Percentiles rank a stretch among this genome's conserved stretches.
phyloP scores from a whole-genome alignment of 2,888 invertebrate genomes.

The Spicauda simplicius region DNA sequence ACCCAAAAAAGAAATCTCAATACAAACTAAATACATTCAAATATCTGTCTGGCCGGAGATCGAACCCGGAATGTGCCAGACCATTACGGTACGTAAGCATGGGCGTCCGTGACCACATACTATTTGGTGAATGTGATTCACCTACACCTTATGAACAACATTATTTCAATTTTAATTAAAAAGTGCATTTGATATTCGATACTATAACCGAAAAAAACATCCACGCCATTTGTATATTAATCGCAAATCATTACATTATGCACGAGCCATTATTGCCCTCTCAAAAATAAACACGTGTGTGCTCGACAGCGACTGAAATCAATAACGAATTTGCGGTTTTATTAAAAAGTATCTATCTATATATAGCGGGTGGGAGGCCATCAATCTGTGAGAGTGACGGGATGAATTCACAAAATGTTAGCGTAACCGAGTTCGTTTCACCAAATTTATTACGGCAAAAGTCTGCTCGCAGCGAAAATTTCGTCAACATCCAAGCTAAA shows the following conservation, averaged over 20 bases:
- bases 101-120: too few species aligned
- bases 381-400: conserved; percentile 21
- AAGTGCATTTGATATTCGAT: too few species aligned
- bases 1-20: too few species aligned
- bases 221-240: background rate
- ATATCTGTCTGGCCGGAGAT: too few species aligned
- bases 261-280: conserved; percentile 3
- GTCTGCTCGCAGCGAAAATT: conserved; percentile 18
- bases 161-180: too few species aligned
- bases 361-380: conserved; percentile 11
- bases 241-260: conserved; percentile 9
- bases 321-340: conserved; percentile 24
- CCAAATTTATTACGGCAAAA: conserved; percentile 23
- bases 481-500: conserved; percentile 44
- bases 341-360: conserved; percentile 23
- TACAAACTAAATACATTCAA: too few species aligned
- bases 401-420: conserved; percentile 23
- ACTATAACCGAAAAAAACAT: background rate
- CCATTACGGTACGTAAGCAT: too few species aligned
- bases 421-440: conserved; percentile 7
- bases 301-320: conserved; percentile 18
- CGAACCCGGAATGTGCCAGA: too few species aligned
- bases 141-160: too few species aligned
- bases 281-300: conserved; percentile 18
- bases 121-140: too few species aligned